phyloP scores from a whole-genome alignment of 2,888 invertebrate genomes.

The Lasiommata megera region DNA sequence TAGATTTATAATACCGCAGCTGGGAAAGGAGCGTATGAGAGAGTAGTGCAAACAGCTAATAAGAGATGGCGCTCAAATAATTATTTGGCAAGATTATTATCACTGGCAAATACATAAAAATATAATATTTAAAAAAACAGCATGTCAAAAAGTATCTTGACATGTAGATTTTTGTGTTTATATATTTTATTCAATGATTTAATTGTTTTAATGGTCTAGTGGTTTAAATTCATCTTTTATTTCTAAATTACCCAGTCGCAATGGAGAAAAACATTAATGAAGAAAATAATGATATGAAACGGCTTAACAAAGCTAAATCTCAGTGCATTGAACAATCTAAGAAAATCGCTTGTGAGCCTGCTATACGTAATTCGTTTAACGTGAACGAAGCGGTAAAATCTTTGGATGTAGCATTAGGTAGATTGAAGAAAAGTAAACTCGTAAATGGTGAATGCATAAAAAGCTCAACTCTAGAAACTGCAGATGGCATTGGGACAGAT shows the following conservation, averaged over 20 bases:
- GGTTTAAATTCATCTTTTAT: background rate
- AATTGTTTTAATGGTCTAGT: background rate
- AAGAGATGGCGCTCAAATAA: slow-evolving; percentile 4
- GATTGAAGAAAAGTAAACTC: slow-evolving; percentile 60
- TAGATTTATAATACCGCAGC: background rate
- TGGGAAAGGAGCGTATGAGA: background rate
- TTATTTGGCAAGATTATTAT: background rate
- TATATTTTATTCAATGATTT: background rate
- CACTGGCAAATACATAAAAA: too few relatives aligned
- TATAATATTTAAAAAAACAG: too few relatives aligned
- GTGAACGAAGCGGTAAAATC: slow-evolving; percentile 59
- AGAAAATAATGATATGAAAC: slow-evolving; percentile 46
- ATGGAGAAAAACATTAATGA: slow-evolving; percentile 55
- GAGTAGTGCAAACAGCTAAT: background rate
- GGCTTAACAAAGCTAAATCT: slow-evolving; percentile 52
- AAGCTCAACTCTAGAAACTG: slow-evolving; percentile 31
- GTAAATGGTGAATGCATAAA: slow-evolving; percentile 47
- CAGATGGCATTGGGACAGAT: slow-evolving; percentile 33
- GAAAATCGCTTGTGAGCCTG: slow-evolving; percentile 45
- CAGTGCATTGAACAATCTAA: slow-evolving; percentile 38
- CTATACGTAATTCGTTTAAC: slow-evolving; percentile 58
- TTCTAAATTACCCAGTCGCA: slow-evolving; percentile 41
- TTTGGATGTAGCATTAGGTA: slow-evolving; percentile 54
- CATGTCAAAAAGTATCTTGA: background rate
- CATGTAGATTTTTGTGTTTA: background rate